Percentiles rank a stretch among this genome's conserved stretches.
phyloP scores from a whole-genome alignment of 2,113 vertebrate genomes.

The Epinephelus fuscoguttatus region DNA sequence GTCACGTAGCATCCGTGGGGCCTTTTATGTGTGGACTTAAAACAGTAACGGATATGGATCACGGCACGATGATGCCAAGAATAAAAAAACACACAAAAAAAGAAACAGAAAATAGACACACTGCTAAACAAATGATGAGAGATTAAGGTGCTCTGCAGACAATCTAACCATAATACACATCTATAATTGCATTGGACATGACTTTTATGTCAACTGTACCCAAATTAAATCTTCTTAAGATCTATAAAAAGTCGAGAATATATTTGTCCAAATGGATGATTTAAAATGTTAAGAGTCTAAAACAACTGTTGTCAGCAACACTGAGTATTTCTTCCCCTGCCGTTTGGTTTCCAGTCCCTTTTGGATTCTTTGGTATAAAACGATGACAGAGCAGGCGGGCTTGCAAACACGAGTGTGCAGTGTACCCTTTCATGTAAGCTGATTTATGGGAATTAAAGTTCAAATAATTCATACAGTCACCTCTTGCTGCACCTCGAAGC shows the following conservation, averaged over 20 bases:
- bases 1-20: slow-evolving; percentile 47
- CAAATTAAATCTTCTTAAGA: not conserved
- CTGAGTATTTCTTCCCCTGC: not conserved
- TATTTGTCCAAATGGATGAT: not conserved
- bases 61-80: not conserved
- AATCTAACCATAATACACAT: not conserved
- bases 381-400: not conserved
- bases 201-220: not conserved
- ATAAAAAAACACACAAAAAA: not conserved
- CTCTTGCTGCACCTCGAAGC: not conserved
- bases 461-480: not conserved
- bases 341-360: not conserved
- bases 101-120: not conserved
- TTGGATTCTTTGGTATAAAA: not conserved
- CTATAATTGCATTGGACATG: not conserved
- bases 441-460: not conserved
- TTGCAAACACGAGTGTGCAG: not conserved
- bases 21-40: slow-evolving; percentile 19
- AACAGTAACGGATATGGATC: slow-evolving; percentile 4
- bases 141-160: not conserved
- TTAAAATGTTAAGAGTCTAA: not conserved
- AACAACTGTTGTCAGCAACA: not conserved
- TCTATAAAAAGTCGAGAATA: not conserved
- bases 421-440: not conserved
- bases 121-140: not conserved